Base-by-base conservation (phyloP, 2,797 vertebrate genomes). In the Sebastes reedi region DNA sequence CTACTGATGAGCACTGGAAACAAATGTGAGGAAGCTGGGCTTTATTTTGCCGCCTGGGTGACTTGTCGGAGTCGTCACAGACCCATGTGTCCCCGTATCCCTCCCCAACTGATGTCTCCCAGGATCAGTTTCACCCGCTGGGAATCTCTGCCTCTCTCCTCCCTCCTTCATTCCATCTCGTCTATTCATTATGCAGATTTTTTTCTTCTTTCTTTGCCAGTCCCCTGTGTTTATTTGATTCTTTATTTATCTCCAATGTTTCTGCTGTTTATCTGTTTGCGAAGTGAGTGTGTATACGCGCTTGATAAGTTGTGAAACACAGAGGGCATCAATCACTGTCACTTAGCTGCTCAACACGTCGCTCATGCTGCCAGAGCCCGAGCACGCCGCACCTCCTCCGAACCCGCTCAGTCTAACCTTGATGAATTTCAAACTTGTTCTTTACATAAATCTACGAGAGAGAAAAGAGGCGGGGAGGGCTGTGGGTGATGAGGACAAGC, bases 321-420 rank as follows among this genome's bases (percentile, higher is more conserved):
- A 90, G 85, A 93, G 94, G 87, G 92, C 93, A 96, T 96, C 96
- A 95, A 96, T 96, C 96, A 95, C 94, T 96, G 96, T 96, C 96
- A 96, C 93, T 95, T 95, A 94, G 87, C 79, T 50, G 74, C 87
- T 88, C 86, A 34, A 82, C 67, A 78, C 66, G 85, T 87, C 86
- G 80, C 87, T 91, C 87, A 71, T 66, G 90, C 81, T 78, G 87
- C 90, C 90, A 58, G 80, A 82, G 81, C 80, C 62, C 1, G 56
- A 67, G 71, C 16, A 76, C 65, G 66, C 69, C 6, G 29, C 77
- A 59, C 77, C 83, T 82, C 79, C 80, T 72, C 75, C 50, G 2
- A 82, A 80, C 79, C 77, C 60, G 70, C 70, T 85, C 67, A 68
- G 75, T 74, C 82, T 86, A 92, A 91, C 88, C 83, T 88, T 87